Percentiles rank a stretch among this genome's conserved stretches.
Conservation (phyloP, 2,888 invertebrate species). For the Cephus runcator region DNA sequence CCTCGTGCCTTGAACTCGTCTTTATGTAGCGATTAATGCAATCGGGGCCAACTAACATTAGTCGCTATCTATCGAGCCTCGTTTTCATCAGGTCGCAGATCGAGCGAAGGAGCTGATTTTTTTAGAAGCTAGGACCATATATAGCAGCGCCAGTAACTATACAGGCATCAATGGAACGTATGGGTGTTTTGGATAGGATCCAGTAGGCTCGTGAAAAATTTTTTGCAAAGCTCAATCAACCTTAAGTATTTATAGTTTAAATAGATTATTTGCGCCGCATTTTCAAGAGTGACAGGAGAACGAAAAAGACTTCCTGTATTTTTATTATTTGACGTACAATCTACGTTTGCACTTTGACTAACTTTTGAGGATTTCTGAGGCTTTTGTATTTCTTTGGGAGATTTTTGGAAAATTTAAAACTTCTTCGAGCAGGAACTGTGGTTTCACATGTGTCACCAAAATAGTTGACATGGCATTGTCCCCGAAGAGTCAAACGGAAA, state of each 20-base stretch:
- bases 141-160: background rate
- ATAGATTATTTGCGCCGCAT: background rate
- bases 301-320: background rate
- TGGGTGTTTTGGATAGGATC: too few relatives aligned
- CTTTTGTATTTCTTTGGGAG: background rate
- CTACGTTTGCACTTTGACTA: background rate
- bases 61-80: background rate
- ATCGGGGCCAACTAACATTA: background rate
- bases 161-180: too few relatives aligned
- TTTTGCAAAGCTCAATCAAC: background rate
- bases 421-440: too few relatives aligned
- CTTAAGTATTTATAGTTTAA: background rate
- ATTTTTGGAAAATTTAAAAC: background rate
- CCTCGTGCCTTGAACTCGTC: background rate
- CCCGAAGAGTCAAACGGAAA: too few relatives aligned
- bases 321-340: background rate
- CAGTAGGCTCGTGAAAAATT: too few relatives aligned
- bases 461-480: too few relatives aligned
- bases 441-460: too few relatives aligned
- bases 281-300: background rate
- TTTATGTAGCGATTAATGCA: background rate
- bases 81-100: background rate
- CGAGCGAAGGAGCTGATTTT: background rate
- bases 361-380: background rate
- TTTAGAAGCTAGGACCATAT: background rate